Base-by-base conservation (phyloP, 2,113 vertebrate species). In the Pollachius pollachius region DNA sequence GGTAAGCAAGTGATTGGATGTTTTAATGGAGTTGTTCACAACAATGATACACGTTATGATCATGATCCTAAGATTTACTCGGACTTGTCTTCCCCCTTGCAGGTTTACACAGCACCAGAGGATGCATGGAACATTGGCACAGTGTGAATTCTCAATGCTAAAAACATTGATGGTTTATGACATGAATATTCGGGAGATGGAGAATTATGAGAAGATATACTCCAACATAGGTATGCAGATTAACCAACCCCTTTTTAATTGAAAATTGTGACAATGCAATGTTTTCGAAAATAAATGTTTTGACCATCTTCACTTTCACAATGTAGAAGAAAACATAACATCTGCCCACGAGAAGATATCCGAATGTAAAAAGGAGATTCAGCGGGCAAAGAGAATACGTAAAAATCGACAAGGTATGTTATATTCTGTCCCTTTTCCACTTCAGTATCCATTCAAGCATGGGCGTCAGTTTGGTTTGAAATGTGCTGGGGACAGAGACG, bases 121-220 rank as follows among this genome's bases (percentile, higher is more conserved):
- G 54, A 99, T 99, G 97, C 76, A 98, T 79, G 94, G 94, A 23
- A 97, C 91, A 27, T 81, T 99, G 87, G 93, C 95, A 6, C 97
- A 99, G 19, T 99, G 97, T 86, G 97, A 98, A 78, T 99, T 97
- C 89, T 99, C 97, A 18, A 97, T 99, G 97, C 96, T 95, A 52
- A 99, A 99, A 90, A 99, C 97, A 0, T 87, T 98, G 67, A 92
- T 98, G 72, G 97, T 99, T 4, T 98, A 99, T 67, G 94, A 99
- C 67, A 99, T 99, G 97, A 99, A 99, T 86, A 93, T 99, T 52
- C 92, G 92, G 77, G 97, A 99, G 90, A 99, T 99, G 97, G 96
- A 98, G 79, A 99, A 99, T 72, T 99, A 99, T 78, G 97, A 98
- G 88, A 95, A 93, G 86, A 98, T 97, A 79, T 98, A 98, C 79